A percentile compares a stretch with the other conserved stretches of the same genome.
These are phyloP conservation scores for Enteromius trimaculatus DNA, from an alignment of 2,797 vertebrate species.

Conservation along the genomic window DNA sequence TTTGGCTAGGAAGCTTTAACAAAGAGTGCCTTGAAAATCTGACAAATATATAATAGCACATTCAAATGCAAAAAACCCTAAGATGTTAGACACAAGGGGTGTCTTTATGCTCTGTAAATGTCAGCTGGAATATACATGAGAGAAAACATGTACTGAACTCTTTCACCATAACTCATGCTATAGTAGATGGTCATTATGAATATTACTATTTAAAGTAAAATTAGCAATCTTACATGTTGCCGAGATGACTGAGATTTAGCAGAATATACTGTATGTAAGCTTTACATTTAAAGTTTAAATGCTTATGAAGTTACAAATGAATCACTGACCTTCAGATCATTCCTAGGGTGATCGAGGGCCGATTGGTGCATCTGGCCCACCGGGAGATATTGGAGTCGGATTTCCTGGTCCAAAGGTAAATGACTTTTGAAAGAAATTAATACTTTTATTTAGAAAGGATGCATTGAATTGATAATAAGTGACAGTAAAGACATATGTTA, in stretches of 20 bases:
- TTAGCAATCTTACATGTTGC: not conserved
- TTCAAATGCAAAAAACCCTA: conserved; percentile 1
- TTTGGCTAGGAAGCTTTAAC: conserved; percentile 40
- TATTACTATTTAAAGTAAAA: not conserved
- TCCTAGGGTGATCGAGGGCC: conserved; percentile 82
- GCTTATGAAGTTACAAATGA: not conserved
- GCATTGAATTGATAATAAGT: not conserved
- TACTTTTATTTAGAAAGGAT: not conserved
- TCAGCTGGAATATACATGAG: not conserved
- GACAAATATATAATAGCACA: conserved; percentile 3
- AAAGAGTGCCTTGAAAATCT: conserved; percentile 63
- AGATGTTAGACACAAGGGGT: conserved; percentile 19
- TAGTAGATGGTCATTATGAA: not conserved
- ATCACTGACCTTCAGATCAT: not conserved
- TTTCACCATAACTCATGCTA: not conserved
- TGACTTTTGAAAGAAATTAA: not conserved
- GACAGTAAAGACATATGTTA: not conserved
- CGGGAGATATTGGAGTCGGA: conserved; percentile 76
- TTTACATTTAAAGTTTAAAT: not conserved
- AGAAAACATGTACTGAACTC: conserved; percentile 7
- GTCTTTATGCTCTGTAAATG: conserved; percentile 41
- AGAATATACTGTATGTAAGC: not conserved
- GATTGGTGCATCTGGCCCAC: conserved; percentile 75
- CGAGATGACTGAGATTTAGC: not conserved
- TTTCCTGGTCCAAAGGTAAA: conserved; percentile 78